A percentile compares a stretch with the other conserved stretches of the same genome.
phyloP scores from a whole-genome alignment of 2,113 vertebrate species.

The Tragelaphus strepsiceros region DNA sequence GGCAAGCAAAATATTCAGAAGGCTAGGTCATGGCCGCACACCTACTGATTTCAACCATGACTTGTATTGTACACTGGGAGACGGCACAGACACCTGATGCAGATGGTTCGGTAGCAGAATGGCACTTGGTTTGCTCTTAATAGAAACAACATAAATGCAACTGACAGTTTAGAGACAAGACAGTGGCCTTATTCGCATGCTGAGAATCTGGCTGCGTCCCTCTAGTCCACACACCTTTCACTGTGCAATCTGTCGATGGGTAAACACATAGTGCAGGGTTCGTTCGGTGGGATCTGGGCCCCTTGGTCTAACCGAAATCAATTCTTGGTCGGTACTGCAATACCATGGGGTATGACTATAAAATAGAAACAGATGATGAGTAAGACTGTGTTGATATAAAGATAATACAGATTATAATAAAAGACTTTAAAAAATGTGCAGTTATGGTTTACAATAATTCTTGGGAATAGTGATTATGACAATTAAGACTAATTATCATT shows the following conservation, averaged over 20 bases:
- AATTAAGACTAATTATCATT: not conserved
- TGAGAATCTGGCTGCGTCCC: conserved; percentile 81
- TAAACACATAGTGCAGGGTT: conserved; percentile 88
- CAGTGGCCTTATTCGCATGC: conserved; percentile 84
- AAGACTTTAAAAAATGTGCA: not conserved
- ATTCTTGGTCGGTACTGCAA: conserved; percentile 99
- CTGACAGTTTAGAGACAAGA: conserved; percentile 79
- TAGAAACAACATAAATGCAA: conserved; percentile 79
- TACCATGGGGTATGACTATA: conserved; percentile 98
- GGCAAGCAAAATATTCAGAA: conserved; percentile 76
- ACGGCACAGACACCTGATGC: conserved; percentile 77
- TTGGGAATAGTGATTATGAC: not conserved
- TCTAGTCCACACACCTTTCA: conserved; percentile 85
- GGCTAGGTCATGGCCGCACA: conserved; percentile 70
- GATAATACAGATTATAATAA: conserved; percentile 35
- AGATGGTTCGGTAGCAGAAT: conserved; percentile 82
- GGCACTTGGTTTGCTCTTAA: conserved; percentile 84
- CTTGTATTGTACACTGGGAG: conserved; percentile 67
- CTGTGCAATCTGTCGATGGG: conserved; percentile 89
- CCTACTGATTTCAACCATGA: conserved; percentile 69
- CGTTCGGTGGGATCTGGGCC: conserved; percentile 80
- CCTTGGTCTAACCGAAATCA: conserved; percentile 94
- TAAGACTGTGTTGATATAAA: conserved; percentile 57
- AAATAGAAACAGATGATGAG: conserved; percentile 77
- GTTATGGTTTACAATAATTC: not conserved